These are phyloP conservation scores for Drosophila colorata DNA, from an alignment of 2,888 invertebrate species.

Conservation along the genomic window DNA sequence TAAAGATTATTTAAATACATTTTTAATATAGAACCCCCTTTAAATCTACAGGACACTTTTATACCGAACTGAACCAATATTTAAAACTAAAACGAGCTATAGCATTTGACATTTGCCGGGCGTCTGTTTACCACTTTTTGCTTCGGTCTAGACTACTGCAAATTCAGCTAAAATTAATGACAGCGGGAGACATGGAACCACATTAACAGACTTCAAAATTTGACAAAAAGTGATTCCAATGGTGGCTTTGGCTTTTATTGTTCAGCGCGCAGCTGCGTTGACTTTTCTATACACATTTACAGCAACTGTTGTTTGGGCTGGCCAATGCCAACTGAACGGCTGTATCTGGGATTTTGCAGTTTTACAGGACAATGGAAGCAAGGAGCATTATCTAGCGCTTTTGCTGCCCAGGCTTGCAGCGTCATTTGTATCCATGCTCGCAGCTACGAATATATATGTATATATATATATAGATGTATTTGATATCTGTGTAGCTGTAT, in stretches of 20 bases:
- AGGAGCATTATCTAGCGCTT: constrained; percentile 56
- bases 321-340: constrained; percentile 22
- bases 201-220: constrained; percentile 29
- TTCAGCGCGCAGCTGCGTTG: constrained; percentile 35
- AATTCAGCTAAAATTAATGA: constrained; percentile 47
- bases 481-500: constrained; percentile 28
- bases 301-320: constrained; percentile 39
- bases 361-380: constrained; percentile 41
- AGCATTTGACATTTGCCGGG: constrained; percentile 33
- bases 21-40: too few species aligned
- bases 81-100: constrained; percentile 8
- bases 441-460: constrained; percentile 7
- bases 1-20: too few species aligned
- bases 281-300: constrained; percentile 34
- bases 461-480: constrained; percentile 21
- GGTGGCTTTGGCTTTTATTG: constrained; percentile 50
- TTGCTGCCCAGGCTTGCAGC: constrained; percentile 37
- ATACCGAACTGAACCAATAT: background rate
- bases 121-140: constrained; percentile 43
- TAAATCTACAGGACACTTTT: too few species aligned
- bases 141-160: constrained; percentile 24
- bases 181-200: constrained; percentile 31
- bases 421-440: constrained; percentile 8
- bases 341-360: constrained; percentile 47
- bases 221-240: constrained; percentile 23